Evolutionary conservation across 2,797 vertebrate genomes (phyloP), one percentile per base, ranked within the genome.

Genomic region (Parotocinclus haroldoi): DNA sequence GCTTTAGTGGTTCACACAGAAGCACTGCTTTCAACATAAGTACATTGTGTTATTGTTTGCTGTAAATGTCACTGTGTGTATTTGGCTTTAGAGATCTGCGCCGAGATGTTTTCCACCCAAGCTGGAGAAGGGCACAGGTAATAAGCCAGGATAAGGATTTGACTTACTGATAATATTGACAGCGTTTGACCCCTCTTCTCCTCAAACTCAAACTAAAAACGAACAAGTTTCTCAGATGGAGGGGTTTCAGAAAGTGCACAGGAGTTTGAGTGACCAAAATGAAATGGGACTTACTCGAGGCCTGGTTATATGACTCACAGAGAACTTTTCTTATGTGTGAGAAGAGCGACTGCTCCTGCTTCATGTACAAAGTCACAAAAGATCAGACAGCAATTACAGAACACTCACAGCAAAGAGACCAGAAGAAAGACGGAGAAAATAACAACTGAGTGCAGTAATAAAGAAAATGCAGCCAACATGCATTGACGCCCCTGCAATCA

Each of bases 41-140:
- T 75, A 73, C 76, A 14, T 57, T 39, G 42, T 58, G 61, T 58
- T 62, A 56, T 71, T 74, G 75, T 72, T 75, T 56, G 63, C 62
- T 40, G 73, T 74, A 87, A 89, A 88, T 88, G 84, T 85, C 87
- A 87, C 36, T 74, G 61, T 72, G 58, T 73, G 58, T 66, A 79
- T 77, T 75, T 72, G 61, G 40, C 74, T 58, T 63, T 63, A 80
- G 83, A 79, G 66, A 76, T 76, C 78, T 53, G 27, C 10, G 72
- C 39, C 10, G 53, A 80, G 81, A 71, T 48, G 74, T 69, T 71
- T 78, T 66, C 40, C 68, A 62, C 78, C 63, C 70, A 64, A 72
- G 79, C 72, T 83, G 51, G 60, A 72, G 74, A 72, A 73, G 67
- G 44, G 63, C 13, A 53, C 52, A 42, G 67, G 42, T 64, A 76